Evolutionary conservation across 2,797 vertebrate species (phyloP), one percentile per base, ranked within the genome.

Genomic region (Acanthis flammea): DNA sequence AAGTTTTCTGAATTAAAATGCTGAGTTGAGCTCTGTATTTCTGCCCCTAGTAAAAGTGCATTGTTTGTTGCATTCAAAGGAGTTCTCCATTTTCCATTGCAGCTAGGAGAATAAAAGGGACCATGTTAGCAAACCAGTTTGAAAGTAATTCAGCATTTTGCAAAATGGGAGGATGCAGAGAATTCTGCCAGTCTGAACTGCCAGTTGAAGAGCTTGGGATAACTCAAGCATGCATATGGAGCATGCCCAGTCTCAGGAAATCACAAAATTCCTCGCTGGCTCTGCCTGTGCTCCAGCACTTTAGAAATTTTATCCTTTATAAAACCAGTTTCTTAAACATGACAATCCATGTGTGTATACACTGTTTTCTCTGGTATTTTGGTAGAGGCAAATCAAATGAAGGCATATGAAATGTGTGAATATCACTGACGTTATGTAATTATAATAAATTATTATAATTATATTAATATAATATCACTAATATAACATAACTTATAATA

Each of bases 1-100:
- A 97, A 83, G 70, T 19, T 54, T 60, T 93, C 50, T 42, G 22
- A 77, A 75, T 83, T 77, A 55, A 88, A 91, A 58, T 72, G 37
- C 70, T 66, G 75, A 88, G 16, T 30, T 84, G 50, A 53, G 30
- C 19, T 73, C 18, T 17, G 19, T 27, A 19, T 86, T 94, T 96
- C 47, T 92, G 45, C 50, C 14, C 35, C 25, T 42, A 35, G 22
- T 23, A 18, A 14, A 67, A 57, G 18, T 66, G 31, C 22, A 25
- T 57, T 77, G 21, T 25, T 75, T 79, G 28, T 35, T 86, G 27
- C 3, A 3, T 54, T 74, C 33, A 50, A 9, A 75, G 39, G 33
- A 87, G 62, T 73, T 90, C 30, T 61, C 62, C 2, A 28, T 70
- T 80, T 67, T 50, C 14, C 6, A 6, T 83, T 86, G 73, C 33